Evolutionary conservation across 2,113 vertebrate genomes (phyloP), one percentile per base, ranked within the genome.

Genomic region (Turdus rufiventris): DNA sequence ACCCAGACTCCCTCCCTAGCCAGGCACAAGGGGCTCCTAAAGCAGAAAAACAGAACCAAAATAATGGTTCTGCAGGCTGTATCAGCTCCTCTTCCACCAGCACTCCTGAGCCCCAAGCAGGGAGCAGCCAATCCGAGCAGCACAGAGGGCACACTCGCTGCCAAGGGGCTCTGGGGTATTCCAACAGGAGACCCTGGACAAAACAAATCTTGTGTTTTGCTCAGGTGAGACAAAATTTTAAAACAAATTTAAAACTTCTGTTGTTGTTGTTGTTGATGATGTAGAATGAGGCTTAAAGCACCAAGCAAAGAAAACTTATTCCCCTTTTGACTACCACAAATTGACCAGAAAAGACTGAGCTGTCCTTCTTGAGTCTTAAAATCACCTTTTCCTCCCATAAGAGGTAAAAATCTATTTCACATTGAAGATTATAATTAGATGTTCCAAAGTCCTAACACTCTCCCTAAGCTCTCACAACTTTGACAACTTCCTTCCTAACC

Each of bases 91-190:
- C 34, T 58, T 6, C n/a, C 45, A 33, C 3, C 8, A 26, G 28
- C 13, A 1, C 18, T 11, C 8, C 53, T 1, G 6, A 73, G 50
- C 17, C 2, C 17, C 3, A 1, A 25, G 56, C n/a, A 73, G 18
- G 34, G 12, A 73, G 29, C 0, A 54, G 47, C 2, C 18, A n/a
- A 18, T 1, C 50, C 2, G 23, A 36, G 48, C 40, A 60, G 34
- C 15, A 19, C 10, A 3, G 25, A 18, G 8, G 0, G 21, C 3
- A 1, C 57, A 29, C 71, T 26, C 26, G 3, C 20, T 11, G n/a
- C 1, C 1, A 16, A 34, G 10, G 23, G 14, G 21, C 42, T 77
- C 73, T 10, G 3, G 0, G 10, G 9, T 65, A 58, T 62, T 66
- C 57, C 19, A 21, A 73, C 18, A 45, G 8, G 14, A 83, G 8